Evolutionary conservation across 2,797 vertebrate species (phyloP).

Genomic region (Mionectes olivaceus): DNA sequence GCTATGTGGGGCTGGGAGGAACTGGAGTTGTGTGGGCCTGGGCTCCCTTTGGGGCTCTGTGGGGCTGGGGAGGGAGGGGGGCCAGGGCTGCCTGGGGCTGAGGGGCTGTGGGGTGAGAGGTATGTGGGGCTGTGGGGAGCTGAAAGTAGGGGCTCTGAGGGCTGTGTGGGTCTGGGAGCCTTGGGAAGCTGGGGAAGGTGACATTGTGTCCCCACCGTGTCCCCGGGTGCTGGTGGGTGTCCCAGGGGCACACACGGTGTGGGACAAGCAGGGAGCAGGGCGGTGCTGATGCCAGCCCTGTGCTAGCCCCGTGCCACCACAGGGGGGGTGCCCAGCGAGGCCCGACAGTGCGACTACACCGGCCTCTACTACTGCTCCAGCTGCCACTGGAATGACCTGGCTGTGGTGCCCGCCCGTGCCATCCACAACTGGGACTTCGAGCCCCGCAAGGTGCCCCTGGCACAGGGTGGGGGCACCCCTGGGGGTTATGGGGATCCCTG

Average conservation of each 20-base stretch:
- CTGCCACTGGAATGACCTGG: constrained; percentile 97
- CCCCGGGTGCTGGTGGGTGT: not conserved
- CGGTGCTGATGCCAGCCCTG: accelerated
- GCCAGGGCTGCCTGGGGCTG: not conserved
- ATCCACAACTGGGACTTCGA: constrained; percentile 99
- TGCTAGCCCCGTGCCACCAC: not conserved
- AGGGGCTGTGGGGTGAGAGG: not conserved
- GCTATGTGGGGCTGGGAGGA: not conserved
- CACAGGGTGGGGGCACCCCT: accelerated
- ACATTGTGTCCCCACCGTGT: accelerated
- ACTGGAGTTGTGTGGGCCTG: not conserved
- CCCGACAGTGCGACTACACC: constrained; percentile 95
- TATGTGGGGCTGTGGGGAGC: no score
- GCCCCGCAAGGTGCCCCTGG: constrained; percentile 86
- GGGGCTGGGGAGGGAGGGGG: no score
- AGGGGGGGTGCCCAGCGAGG: constrained; percentile 93
- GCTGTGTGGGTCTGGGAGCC: not conserved
- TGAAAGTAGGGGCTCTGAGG: not conserved
- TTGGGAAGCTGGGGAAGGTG: not conserved
- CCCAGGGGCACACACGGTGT: not conserved
- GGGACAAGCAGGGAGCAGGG: not conserved
- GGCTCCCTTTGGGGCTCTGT: not conserved
- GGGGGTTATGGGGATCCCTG: accelerated
- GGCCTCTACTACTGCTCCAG: constrained; percentile 97
- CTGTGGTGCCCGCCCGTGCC: constrained; percentile 90